These are phyloP conservation scores for Lepus europaeus DNA, from an alignment of 2,113 vertebrate genomes.

Conservation along the genomic window DNA sequence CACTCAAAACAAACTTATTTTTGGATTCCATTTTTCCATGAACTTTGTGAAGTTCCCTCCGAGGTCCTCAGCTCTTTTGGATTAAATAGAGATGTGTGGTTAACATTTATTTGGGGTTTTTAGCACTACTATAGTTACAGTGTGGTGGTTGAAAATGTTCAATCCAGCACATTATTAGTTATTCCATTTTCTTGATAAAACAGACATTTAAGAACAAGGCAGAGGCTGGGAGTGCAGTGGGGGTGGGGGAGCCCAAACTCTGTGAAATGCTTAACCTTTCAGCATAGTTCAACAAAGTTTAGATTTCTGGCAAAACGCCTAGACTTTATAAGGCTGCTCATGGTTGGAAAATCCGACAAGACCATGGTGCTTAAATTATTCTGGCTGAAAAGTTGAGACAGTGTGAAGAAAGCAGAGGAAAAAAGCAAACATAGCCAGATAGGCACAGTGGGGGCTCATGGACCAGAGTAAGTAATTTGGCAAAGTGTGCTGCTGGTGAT, in stretches of 20 bases:
- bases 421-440: constrained; percentile 18
- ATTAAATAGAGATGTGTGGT: constrained; percentile 48
- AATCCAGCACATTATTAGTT: constrained; percentile 75
- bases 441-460: neutral
- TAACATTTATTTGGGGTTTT: constrained; percentile 81
- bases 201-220: constrained; percentile 76
- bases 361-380: constrained; percentile 75
- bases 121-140: constrained; percentile 72
- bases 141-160: constrained; percentile 78
- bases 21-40: no score
- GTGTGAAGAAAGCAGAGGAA: constrained; percentile 64
- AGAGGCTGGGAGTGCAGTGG: constrained; percentile 58
- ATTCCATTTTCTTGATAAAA: constrained; percentile 82
- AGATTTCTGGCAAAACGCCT: constrained; percentile 86
- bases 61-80: constrained; percentile 43
- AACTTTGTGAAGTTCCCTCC: neutral
- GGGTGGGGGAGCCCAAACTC: constrained; percentile 81
- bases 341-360: constrained; percentile 79
- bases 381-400: constrained; percentile 77
- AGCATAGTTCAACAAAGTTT: constrained; percentile 85
- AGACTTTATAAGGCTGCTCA: constrained; percentile 81
- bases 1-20: no score
- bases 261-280: constrained; percentile 90
- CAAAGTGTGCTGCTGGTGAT: neutral
- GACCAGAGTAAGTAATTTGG: constrained; percentile 67